Conservation (phyloP, 2,113 vertebrate species). For the Pogona vitticeps region DNA sequence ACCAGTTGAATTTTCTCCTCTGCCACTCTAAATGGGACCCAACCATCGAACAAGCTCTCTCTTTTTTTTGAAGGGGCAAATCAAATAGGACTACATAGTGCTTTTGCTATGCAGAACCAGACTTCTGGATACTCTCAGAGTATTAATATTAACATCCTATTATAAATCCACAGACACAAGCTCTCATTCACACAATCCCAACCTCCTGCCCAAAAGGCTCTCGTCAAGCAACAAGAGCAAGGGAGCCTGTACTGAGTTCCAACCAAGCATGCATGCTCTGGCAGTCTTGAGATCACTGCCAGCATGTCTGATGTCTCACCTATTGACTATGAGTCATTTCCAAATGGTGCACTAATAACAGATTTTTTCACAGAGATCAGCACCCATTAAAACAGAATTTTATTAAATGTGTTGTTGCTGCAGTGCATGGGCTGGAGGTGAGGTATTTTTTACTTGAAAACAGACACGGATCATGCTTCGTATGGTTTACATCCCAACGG, state of each 20-base stretch:
- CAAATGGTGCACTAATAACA: background rate
- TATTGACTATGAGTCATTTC: background rate
- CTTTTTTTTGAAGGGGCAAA: background rate
- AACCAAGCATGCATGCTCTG: background rate
- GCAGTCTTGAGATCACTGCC: background rate
- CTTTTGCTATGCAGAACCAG: background rate
- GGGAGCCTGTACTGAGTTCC: background rate
- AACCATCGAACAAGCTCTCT: background rate
- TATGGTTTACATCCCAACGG: too few species aligned
- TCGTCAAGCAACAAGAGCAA: background rate
- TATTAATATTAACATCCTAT: background rate
- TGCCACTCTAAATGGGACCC: background rate
- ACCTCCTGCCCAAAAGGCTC: too few species aligned
- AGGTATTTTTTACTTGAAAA: too few species aligned
- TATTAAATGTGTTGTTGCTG: background rate
- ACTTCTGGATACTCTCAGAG: background rate
- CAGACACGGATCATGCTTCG: too few species aligned
- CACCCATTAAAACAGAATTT: background rate
- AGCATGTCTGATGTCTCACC: background rate
- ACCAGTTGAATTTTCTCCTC: background rate
- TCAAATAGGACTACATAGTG: background rate
- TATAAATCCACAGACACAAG: background rate
- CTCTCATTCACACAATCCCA: background rate
- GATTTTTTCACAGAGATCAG: background rate
- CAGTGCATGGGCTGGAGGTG: background rate